Evolutionary conservation across 2,113 vertebrate species (phyloP).

Genomic region (Heptranchias perlo): DNA sequence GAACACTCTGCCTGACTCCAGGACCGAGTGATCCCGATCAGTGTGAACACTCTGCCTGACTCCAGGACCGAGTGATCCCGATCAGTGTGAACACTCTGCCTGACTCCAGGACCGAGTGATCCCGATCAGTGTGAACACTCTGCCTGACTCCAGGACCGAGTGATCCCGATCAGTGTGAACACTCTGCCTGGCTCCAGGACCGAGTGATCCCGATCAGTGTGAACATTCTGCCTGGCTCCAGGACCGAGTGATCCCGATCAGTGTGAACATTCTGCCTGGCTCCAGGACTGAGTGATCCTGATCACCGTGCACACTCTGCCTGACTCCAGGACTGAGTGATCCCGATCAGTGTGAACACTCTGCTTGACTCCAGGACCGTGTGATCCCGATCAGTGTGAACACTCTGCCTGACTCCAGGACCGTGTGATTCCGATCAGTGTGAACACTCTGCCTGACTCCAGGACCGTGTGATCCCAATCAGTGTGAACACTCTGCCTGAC

Average conservation of each 20-base stretch:
- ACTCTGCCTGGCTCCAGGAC: background rate
- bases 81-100: too few species aligned
- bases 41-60: background rate
- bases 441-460: background rate
- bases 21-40: background rate
- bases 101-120: background rate
- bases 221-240: too few species aligned
- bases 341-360: background rate
- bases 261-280: too few species aligned
- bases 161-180: background rate
- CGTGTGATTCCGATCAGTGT: background rate
- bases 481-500: too few species aligned
- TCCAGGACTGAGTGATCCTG: background rate
- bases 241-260: background rate
- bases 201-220: background rate
- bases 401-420: background rate
- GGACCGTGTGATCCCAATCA: background rate
- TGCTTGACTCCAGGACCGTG: background rate
- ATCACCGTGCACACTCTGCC: background rate
- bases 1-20: background rate
- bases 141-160: background rate
- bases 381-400: too few species aligned
- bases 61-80: background rate
- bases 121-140: background rate
- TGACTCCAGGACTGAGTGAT: background rate